Evolutionary conservation across 2,888 invertebrate genomes (phyloP).

Genomic region (Drosophila nr. fundita): DNA sequence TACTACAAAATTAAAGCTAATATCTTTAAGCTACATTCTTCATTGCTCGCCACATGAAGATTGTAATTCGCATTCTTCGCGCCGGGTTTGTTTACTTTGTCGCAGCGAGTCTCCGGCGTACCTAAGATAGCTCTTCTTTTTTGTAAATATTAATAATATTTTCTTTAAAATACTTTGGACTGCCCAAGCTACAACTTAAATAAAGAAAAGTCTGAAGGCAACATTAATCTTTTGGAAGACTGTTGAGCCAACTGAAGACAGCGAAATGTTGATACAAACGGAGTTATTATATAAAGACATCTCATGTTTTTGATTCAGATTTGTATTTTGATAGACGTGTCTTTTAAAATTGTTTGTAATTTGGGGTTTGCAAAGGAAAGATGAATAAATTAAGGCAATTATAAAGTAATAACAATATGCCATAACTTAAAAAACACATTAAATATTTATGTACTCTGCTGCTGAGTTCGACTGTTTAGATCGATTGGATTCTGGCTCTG

Average conservation of each 20-base stretch:
- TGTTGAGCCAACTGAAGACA: neutral
- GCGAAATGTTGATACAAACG: neutral
- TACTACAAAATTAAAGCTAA: too few species aligned
- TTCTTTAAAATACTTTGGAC: neutral
- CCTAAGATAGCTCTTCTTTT: neutral
- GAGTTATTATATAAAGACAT: neutral
- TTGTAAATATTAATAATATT: neutral
- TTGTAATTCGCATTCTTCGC: too few species aligned
- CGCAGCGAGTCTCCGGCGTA: too few species aligned
- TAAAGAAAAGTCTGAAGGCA: neutral
- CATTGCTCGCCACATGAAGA: too few species aligned
- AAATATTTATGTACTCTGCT: conserved; percentile 45
- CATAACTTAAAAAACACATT: conserved; percentile 24
- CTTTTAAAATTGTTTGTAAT: neutral
- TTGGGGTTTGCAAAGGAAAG: conserved; percentile 8
- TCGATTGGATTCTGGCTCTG: conserved; percentile 10
- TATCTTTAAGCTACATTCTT: too few species aligned
- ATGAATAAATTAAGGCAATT: conserved; percentile 38
- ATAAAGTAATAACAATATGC: conserved; percentile 35
- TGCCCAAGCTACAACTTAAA: too few species aligned
- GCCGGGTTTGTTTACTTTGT: too few species aligned
- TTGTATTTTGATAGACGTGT: neutral
- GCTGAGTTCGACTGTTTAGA: conserved; percentile 5
- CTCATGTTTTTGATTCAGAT: neutral
- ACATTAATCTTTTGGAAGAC: neutral